Conservation (phyloP, 1,140 invertebrate genomes). For the Diorhabda carinulata region DNA sequence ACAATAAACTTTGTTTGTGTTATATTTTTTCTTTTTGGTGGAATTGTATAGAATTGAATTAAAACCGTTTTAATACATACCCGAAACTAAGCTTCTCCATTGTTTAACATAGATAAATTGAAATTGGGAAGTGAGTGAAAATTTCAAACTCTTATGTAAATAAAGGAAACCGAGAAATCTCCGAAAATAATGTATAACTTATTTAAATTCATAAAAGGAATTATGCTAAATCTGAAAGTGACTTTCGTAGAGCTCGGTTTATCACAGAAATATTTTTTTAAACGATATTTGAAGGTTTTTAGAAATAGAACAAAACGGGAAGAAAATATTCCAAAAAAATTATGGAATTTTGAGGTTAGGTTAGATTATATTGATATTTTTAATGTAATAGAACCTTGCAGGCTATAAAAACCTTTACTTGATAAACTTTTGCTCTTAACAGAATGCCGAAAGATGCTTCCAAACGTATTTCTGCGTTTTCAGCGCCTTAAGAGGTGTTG, state of each 20-base stretch:
- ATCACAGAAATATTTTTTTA: not conserved
- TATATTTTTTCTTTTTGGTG: not conserved
- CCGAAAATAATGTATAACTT: slow-evolving; percentile 39
- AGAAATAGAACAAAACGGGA: too few relatives aligned
- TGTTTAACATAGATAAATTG: slow-evolving; percentile 36
- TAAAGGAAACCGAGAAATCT: slow-evolving; percentile 27
- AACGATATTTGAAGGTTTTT: too few relatives aligned
- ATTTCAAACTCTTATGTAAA: slow-evolving; percentile 36
- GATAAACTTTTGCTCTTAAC: too few relatives aligned
- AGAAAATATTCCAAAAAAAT: too few relatives aligned
- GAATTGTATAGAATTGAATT: not conserved
- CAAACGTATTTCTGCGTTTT: too few relatives aligned
- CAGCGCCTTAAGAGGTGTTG: too few relatives aligned
- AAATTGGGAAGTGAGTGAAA: slow-evolving; percentile 27
- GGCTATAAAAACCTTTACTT: too few relatives aligned
- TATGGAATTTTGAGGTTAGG: too few relatives aligned
- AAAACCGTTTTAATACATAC: slow-evolving; percentile 20
- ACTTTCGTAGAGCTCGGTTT: not conserved
- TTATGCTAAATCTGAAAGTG: slow-evolving; percentile 15
- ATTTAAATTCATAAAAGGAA: slow-evolving; percentile 39
- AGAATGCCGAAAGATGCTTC: too few relatives aligned
- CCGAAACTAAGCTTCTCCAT: slow-evolving; percentile 26
- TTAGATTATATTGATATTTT: too few relatives aligned
- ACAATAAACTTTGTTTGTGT: not conserved
- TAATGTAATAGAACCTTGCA: too few relatives aligned